phyloP scores from a whole-genome alignment of 2,888 invertebrate species.

The Exephanes ischioxanthus region DNA sequence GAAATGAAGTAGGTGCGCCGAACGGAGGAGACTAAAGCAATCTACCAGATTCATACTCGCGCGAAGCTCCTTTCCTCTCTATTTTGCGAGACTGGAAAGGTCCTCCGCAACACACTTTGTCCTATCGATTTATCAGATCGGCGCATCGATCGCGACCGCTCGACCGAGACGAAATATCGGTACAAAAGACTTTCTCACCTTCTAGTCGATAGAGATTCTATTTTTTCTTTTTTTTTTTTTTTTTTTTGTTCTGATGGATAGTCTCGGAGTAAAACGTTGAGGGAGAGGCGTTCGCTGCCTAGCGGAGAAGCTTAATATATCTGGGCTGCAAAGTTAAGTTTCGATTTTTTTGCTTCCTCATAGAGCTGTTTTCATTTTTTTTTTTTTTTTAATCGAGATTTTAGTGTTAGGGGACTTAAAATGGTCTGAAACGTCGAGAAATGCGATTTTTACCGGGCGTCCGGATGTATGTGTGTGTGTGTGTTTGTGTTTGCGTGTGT shows the following conservation, averaged over 20 bases:
- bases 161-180: constrained; percentile 19
- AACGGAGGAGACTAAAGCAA: constrained; percentile 30
- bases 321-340: not conserved
- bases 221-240: not conserved
- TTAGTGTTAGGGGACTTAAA: too few relatives aligned
- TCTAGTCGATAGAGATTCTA: not conserved
- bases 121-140: constrained; percentile 16
- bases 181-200: constrained; percentile 20
- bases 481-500: too few relatives aligned
- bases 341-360: not conserved
- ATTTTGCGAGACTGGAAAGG: constrained; percentile 3
- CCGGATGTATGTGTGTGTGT: too few relatives aligned
- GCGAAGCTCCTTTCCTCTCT: constrained; percentile 20
- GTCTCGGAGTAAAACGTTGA: not conserved
- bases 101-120: not conserved
- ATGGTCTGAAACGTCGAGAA: too few relatives aligned
- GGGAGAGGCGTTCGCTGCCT: not conserved
- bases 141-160: not conserved
- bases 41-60: constrained; percentile 40
- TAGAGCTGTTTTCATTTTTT: too few relatives aligned
- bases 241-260: not conserved
- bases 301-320: not conserved
- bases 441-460: too few relatives aligned
- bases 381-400: too few relatives aligned
- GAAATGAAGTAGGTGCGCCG: constrained; percentile 13